A percentile compares a stretch with the other conserved stretches of the same genome.
phyloP scores from a whole-genome alignment of 2,888 invertebrate species.

The Litoditis marina region DNA sequence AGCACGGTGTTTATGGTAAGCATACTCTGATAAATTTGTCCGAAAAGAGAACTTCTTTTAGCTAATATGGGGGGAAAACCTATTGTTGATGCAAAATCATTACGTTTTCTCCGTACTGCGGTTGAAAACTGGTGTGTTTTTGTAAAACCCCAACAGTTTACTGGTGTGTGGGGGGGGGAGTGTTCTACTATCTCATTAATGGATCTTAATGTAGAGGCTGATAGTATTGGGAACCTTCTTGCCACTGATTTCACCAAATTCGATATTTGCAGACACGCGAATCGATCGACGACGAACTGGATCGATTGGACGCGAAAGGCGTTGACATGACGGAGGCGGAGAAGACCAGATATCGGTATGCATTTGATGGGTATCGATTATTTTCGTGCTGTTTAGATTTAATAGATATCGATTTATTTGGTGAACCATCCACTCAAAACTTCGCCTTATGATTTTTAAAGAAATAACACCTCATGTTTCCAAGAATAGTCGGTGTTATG shows the following conservation, averaged over 20 bases:
- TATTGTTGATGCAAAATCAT: no score
- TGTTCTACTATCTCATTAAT: no score
- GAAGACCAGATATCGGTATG: conserved; percentile 26
- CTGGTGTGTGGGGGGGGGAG: no score
- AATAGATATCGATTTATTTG: no score
- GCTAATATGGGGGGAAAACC: no score
- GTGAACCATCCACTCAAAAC: no score
- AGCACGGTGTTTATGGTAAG: conserved; percentile 27
- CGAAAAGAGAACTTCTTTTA: no score
- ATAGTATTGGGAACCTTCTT: neutral
- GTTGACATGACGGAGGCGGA: conserved; percentile 40
- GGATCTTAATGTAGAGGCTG: no score
- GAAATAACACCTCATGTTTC: no score
- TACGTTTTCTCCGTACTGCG: neutral
- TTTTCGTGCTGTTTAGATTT: neutral
- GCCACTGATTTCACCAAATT: neutral
- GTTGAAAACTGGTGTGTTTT: neutral
- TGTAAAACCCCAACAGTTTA: no score
- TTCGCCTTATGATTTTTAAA: no score
- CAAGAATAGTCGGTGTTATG: no score
- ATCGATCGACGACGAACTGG: conserved; percentile 47
- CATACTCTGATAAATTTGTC: neutral
- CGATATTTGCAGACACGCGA: conserved; percentile 26
- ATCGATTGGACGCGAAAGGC: conserved; percentile 44
- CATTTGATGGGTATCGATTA: neutral